A percentile compares a stretch with the other conserved stretches of the same genome.
phyloP scores from a whole-genome alignment of 2,113 vertebrate genomes.

The Acrocephalus kingi region DNA sequence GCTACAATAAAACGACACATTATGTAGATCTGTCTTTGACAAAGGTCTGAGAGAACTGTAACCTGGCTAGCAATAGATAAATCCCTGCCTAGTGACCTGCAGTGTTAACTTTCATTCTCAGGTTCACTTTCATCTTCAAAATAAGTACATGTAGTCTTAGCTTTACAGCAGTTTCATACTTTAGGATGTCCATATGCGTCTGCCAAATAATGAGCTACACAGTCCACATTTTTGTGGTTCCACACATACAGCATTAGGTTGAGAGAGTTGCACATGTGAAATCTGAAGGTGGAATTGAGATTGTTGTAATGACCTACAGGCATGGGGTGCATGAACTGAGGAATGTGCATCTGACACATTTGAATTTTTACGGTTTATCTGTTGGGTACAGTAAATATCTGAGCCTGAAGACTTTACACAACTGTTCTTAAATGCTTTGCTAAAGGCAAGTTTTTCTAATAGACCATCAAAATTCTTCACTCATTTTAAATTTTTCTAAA shows the following conservation, averaged over 20 bases:
- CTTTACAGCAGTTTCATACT: neutral
- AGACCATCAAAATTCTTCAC: neutral
- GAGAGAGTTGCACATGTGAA: neutral
- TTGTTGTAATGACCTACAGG: neutral
- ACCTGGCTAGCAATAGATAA: neutral
- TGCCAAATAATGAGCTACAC: neutral
- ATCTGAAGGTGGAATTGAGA: neutral
- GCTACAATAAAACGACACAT: neutral
- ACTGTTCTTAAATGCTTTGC: neutral
- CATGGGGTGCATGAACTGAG: neutral
- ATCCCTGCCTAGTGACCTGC: neutral
- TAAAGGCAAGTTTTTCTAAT: neutral
- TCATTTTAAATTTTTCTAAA: neutral
- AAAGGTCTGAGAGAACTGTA: neutral
- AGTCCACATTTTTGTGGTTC: neutral
- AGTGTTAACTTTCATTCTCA: neutral
- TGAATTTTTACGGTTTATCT: neutral
- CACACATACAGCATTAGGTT: neutral
- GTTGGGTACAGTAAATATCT: neutral
- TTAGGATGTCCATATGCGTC: neutral
- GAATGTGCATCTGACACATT: neutral
- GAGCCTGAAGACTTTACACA: neutral
- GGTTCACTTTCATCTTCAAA: neutral
- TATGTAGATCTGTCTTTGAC: neutral
- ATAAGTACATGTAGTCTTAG: neutral